phyloP scores from a whole-genome alignment of 2,113 vertebrate genomes.

The Mastomys coucha region DNA sequence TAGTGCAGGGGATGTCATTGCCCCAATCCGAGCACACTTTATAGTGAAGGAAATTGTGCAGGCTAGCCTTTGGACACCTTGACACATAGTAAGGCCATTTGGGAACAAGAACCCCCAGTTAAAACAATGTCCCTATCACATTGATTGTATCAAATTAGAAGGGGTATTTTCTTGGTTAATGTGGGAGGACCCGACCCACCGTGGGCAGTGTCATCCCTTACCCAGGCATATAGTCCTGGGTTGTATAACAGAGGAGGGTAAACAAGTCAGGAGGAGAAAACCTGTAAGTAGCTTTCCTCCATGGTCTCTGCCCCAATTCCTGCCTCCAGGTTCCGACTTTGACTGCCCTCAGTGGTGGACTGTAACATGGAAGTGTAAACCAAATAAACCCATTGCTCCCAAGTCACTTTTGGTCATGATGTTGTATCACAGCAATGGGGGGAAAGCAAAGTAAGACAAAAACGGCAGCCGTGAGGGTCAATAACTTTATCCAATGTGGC shows the following conservation, averaged over 20 bases:
- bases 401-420: background rate
- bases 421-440: background rate
- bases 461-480: background rate
- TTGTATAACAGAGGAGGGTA: background rate
- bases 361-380: background rate
- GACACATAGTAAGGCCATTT: background rate
- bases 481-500: background rate
- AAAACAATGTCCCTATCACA: background rate
- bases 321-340: background rate
- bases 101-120: background rate
- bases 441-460: background rate
- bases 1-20: fast-evolving
- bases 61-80: background rate
- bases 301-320: background rate
- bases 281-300: background rate
- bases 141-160: background rate
- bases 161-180: background rate
- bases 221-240: background rate
- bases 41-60: background rate
- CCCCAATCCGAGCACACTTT: no score
- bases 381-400: background rate
- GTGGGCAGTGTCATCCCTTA: background rate
- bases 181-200: background rate
- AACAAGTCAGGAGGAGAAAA: background rate
- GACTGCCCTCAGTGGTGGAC: background rate